These are phyloP conservation scores for Platysteira castanea DNA, from an alignment of 2,113 vertebrate species.

Conservation along the genomic window DNA sequence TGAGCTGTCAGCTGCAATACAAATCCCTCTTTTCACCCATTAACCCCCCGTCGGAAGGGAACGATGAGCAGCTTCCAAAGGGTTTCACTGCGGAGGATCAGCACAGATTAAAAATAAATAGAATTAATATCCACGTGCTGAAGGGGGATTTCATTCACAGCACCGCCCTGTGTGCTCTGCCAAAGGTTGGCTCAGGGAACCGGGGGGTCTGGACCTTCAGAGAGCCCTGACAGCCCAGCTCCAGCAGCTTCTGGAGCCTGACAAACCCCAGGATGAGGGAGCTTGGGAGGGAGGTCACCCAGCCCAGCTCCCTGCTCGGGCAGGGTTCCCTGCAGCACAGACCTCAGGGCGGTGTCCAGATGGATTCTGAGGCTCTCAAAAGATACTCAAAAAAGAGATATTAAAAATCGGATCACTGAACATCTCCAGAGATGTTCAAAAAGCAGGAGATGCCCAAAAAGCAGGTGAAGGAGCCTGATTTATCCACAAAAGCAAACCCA, in stretches of 20 bases:
- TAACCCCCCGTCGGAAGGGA: not conserved
- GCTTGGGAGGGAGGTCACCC: not conserved
- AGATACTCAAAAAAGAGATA: not conserved
- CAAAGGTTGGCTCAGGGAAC: not conserved
- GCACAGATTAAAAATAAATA: not conserved
- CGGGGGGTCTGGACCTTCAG: not conserved
- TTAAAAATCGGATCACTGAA: rapidly evolving
- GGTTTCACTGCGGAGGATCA: not conserved
- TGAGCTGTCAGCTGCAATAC: not conserved
- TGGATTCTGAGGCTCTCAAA: not conserved
- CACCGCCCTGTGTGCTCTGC: not conserved
- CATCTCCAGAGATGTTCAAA: not conserved
- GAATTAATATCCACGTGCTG: not conserved
- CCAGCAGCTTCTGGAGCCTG: not conserved
- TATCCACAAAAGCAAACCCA: not conserved
- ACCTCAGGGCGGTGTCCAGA: not conserved
- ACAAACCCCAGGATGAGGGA: not conserved
- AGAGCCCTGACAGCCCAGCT: not conserved
- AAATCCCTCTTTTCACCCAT: not conserved
- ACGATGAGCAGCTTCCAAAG: not conserved
- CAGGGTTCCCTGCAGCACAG: not conserved
- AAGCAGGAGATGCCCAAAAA: not conserved
- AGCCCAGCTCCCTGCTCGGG: not conserved
- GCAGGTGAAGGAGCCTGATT: not conserved
- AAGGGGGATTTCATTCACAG: rapidly evolving